These are phyloP conservation scores for Nymphalis io DNA, from an alignment of 1,140 invertebrate genomes.

Conservation along the genomic window DNA sequence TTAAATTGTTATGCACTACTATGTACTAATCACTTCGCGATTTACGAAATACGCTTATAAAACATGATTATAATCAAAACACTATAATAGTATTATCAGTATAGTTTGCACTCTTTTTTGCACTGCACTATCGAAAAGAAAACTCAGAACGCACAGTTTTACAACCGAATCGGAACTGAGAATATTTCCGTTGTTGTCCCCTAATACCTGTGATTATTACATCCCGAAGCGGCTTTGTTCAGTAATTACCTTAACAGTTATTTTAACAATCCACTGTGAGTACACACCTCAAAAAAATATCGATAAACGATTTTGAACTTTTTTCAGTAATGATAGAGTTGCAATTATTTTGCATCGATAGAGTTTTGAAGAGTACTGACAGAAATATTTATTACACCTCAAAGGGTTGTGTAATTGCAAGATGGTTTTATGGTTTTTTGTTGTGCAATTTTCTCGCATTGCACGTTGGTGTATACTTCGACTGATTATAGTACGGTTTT, in stretches of 20 bases:
- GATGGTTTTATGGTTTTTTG: constrained; percentile 75
- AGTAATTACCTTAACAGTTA: constrained; percentile 71
- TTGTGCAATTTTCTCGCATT: constrained; percentile 78
- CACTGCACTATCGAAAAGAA: not conserved
- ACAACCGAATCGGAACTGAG: constrained; percentile 59
- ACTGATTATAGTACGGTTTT: constrained; percentile 28
- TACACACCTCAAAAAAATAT: constrained; percentile 29
- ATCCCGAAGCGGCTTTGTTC: constrained; percentile 58
- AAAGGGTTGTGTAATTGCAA: constrained; percentile 74
- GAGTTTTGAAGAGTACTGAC: constrained; percentile 51
- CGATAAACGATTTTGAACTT: constrained; percentile 26
- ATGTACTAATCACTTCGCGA: no score
- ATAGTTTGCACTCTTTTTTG: not conserved
- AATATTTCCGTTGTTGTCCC: constrained; percentile 47
- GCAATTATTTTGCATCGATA: constrained; percentile 1
- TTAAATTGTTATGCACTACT: no score
- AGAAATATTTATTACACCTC: constrained; percentile 75
- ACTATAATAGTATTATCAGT: not conserved
- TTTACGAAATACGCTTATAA: no score
- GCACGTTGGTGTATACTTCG: constrained; percentile 49
- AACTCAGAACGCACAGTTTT: constrained; percentile 45
- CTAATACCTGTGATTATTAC: constrained; percentile 71
- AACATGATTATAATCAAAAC: not conserved
- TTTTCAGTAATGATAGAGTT: not conserved
- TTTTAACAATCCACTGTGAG: constrained; percentile 53